phyloP scores from a whole-genome alignment of 2,797 vertebrate genomes.

The Microcaecilia unicolor region DNA sequence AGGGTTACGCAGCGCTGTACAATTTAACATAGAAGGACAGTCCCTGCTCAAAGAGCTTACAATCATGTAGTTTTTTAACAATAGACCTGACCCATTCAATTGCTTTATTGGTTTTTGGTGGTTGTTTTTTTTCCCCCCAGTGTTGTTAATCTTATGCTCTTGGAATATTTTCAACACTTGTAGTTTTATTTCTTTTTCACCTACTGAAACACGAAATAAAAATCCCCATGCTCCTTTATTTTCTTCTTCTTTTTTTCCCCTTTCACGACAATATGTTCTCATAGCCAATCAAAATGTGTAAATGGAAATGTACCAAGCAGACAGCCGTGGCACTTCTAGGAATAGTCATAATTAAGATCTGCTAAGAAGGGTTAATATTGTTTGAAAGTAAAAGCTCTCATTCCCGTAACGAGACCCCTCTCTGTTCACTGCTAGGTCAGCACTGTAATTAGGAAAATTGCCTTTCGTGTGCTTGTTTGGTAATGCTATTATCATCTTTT shows the following conservation, averaged over 20 bases:
- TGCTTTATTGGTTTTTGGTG: too few relatives aligned
- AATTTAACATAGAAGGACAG: too few relatives aligned
- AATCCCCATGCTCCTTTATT: neutral
- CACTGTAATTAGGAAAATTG: conserved; percentile 84
- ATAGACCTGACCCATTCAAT: too few relatives aligned
- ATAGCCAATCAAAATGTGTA: neutral
- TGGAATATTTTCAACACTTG: too few relatives aligned
- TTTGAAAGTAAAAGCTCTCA: conserved; percentile 49
- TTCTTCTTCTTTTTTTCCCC: too few relatives aligned
- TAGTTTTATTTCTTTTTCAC: neutral
- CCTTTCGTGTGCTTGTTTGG: conserved; percentile 69
- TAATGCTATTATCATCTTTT: conserved; percentile 75
- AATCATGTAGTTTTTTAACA: too few relatives aligned
- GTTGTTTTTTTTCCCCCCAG: too few relatives aligned
- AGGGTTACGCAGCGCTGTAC: too few relatives aligned
- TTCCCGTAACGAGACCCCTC: conserved; percentile 59
- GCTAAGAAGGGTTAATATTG: conserved; percentile 48
- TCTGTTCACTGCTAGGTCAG: conserved; percentile 60
- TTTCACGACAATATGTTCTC: neutral
- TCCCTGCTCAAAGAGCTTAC: too few relatives aligned
- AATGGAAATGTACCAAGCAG: conserved; percentile 19
- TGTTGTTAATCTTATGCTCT: too few relatives aligned
- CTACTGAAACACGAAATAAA: conserved; percentile 3
- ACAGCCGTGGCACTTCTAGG: conserved; percentile 25
- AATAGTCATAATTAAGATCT: conserved; percentile 46